Conservation (phyloP, 1,140 invertebrate species). For the Vollenhovia emeryi region DNA sequence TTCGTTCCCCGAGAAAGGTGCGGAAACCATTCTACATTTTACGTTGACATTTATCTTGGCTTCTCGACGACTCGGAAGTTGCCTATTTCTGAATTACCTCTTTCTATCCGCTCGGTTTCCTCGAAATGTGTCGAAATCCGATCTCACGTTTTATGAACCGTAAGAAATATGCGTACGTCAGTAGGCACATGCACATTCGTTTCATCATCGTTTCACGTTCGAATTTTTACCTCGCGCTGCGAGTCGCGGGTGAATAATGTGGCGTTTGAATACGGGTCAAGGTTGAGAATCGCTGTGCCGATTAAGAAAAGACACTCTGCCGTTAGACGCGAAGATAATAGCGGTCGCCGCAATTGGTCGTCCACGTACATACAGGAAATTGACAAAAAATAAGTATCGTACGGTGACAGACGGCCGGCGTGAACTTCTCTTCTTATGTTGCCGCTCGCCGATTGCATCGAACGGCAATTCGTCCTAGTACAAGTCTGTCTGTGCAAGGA, state of each 20-base stretch:
- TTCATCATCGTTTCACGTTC: constrained; percentile 52
- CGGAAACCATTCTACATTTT: background rate
- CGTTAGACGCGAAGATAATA: background rate
- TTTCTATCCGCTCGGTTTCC: constrained; percentile 7
- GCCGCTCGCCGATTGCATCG: background rate
- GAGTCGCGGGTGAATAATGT: constrained; percentile 71
- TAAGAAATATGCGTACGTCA: background rate
- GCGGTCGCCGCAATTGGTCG: background rate
- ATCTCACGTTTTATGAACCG: background rate
- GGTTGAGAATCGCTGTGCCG: constrained; percentile 77
- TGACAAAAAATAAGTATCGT: constrained; percentile 1
- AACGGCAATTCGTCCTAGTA: background rate
- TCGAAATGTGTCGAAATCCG: background rate
- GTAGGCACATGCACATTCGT: constrained; percentile 48
- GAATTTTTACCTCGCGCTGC: constrained; percentile 18
- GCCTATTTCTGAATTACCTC: constrained; percentile 25
- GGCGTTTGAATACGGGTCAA: constrained; percentile 77
- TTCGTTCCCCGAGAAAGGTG: background rate
- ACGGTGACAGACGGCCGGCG: background rate
- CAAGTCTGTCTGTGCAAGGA: too few relatives aligned
- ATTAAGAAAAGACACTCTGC: constrained; percentile 6
- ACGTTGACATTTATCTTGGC: background rate
- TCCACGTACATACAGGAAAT: background rate
- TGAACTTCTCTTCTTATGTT: background rate
- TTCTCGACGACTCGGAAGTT: background rate